Conservation (phyloP, 2,797 vertebrate species). For the Gymnodraco acuticeps region DNA sequence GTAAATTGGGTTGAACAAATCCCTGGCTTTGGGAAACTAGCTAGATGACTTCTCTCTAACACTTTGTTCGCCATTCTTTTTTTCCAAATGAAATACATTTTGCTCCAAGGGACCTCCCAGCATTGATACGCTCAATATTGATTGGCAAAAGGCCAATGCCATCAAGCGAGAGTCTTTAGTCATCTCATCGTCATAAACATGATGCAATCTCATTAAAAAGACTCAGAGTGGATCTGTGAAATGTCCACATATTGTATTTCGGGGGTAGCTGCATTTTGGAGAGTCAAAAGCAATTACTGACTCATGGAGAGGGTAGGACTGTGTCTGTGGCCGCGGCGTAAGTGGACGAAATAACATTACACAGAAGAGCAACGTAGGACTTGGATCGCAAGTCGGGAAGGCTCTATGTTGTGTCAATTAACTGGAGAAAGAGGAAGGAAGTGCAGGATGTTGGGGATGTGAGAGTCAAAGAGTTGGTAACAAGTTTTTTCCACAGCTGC, state of each 20-base stretch:
- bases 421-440: slow-evolving; percentile 16
- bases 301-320: slow-evolving; percentile 41
- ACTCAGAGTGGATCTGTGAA: slow-evolving; percentile 41
- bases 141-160: slow-evolving; percentile 65
- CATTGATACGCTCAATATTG: slow-evolving; percentile 63
- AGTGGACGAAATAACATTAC: slow-evolving; percentile 66
- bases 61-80: slow-evolving; percentile 33
- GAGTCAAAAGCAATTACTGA: slow-evolving; percentile 76
- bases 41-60: slow-evolving; percentile 35
- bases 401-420: slow-evolving; percentile 47
- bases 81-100: slow-evolving; percentile 62
- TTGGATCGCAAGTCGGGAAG: slow-evolving; percentile 17
- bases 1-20: slow-evolving; percentile 25
- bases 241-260: slow-evolving; percentile 48
- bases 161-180: slow-evolving; percentile 61
- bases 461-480: slow-evolving; percentile 27
- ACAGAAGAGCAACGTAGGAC: slow-evolving; percentile 60
- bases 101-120: slow-evolving; percentile 39
- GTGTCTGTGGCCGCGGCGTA: slow-evolving; percentile 54
- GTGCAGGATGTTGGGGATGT: background rate
- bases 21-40: slow-evolving; percentile 18
- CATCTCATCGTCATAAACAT: slow-evolving; percentile 65
- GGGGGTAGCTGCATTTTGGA: slow-evolving; percentile 38
- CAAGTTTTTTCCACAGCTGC: slow-evolving; percentile 18
- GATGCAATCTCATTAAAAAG: slow-evolving; percentile 77